A percentile compares a stretch with the other conserved stretches of the same genome.
phyloP scores from a whole-genome alignment of 2,797 vertebrate genomes.

The Peromyscus nudipes region DNA sequence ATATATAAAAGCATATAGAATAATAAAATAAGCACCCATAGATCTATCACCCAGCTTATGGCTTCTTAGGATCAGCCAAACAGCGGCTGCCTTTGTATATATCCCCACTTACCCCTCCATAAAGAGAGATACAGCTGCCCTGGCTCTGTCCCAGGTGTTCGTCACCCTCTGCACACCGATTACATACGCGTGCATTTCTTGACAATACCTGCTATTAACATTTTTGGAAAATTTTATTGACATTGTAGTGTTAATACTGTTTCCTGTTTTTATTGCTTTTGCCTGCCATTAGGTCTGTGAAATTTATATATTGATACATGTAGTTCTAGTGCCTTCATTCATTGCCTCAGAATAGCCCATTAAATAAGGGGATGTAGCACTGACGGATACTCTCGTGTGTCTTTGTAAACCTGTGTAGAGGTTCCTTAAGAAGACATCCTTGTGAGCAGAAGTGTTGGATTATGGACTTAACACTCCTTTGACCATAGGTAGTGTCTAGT shows the following conservation, averaged over 20 bases:
- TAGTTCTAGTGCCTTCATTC: background rate
- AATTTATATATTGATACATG: background rate
- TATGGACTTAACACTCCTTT: background rate
- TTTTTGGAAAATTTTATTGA: background rate
- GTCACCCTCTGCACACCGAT: background rate
- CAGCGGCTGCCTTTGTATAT: background rate
- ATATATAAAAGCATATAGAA: background rate
- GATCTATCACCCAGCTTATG: background rate
- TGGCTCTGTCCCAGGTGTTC: background rate
- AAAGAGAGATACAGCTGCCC: background rate
- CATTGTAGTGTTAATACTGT: background rate
- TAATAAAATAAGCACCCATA: background rate
- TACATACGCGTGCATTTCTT: background rate
- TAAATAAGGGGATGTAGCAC: background rate
- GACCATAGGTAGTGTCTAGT: too few relatives aligned
- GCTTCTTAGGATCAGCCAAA: background rate
- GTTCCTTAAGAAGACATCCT: background rate
- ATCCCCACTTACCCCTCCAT: too few relatives aligned
- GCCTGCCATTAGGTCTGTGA: background rate
- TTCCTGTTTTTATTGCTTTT: background rate
- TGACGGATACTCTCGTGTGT: background rate
- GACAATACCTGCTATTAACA: background rate
- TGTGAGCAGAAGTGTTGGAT: background rate
- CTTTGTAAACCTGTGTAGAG: background rate
- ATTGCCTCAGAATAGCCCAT: conserved; percentile 21